Percentiles rank a stretch among this genome's conserved stretches.
Conservation (phyloP, 2,888 invertebrate species). For the Synergus gifuensis region DNA sequence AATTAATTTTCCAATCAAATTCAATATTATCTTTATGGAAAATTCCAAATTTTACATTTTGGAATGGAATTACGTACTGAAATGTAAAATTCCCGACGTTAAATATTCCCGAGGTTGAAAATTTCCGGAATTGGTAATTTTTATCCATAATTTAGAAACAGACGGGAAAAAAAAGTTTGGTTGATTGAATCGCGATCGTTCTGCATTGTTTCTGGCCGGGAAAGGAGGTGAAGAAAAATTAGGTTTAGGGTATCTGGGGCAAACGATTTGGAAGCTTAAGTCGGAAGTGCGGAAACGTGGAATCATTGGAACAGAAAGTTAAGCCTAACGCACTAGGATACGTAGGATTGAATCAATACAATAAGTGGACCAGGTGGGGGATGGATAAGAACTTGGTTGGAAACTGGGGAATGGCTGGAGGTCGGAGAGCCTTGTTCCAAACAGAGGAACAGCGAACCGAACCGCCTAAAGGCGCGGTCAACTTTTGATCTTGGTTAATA, state of each 20-base stretch:
- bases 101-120: no score
- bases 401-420: slow-evolving; percentile 61
- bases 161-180: neutral
- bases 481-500: slow-evolving; percentile 59
- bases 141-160: no score
- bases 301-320: slow-evolving; percentile 54
- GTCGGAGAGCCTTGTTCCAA: slow-evolving; percentile 35
- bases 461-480: slow-evolving; percentile 68
- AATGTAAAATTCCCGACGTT: no score
- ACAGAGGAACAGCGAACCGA: slow-evolving; percentile 62
- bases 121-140: no score
- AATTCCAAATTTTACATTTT: neutral
- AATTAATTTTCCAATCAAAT: neutral
- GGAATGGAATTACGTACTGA: no score
- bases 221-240: slow-evolving; percentile 27
- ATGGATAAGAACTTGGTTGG: slow-evolving; percentile 66
- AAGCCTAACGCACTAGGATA: slow-evolving; percentile 64
- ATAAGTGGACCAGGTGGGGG: slow-evolving; percentile 75
- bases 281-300: slow-evolving; percentile 26
- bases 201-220: neutral
- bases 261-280: slow-evolving; percentile 15
- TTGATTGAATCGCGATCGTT: neutral
- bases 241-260: slow-evolving; percentile 24
- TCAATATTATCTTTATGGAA: no score
- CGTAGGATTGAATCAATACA: slow-evolving; percentile 76